These are phyloP conservation scores for Galeopterus variegatus DNA, from an alignment of 2,113 vertebrate genomes.

Conservation along the genomic window DNA sequence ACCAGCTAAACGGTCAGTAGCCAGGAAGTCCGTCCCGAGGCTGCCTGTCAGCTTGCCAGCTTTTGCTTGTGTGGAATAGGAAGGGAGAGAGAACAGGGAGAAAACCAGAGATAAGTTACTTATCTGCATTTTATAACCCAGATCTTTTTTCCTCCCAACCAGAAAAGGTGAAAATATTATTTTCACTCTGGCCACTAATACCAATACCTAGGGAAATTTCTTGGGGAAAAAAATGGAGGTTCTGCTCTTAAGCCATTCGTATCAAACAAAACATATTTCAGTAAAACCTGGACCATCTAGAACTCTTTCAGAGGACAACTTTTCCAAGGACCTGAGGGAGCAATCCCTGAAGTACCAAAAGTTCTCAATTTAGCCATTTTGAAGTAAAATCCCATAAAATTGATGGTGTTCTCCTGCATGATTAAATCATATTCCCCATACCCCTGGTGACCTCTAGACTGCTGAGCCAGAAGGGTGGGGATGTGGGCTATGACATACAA, in stretches of 20 bases:
- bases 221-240: not conserved
- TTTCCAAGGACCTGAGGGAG: not conserved
- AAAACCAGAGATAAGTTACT: not conserved
- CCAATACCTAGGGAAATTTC: not conserved
- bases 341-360: fast-evolving
- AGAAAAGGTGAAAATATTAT: not conserved
- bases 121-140: not conserved
- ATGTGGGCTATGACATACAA: fast-evolving
- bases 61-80: slow-evolving; percentile 88
- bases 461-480: no score
- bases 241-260: not conserved
- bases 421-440: not conserved
- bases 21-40: slow-evolving; percentile 99
- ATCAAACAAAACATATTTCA: not conserved
- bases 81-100: not conserved
- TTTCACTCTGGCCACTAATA: not conserved
- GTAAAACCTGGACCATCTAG: not conserved
- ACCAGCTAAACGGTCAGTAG: slow-evolving; percentile 99
- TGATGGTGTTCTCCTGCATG: no score
- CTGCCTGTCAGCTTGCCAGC: slow-evolving; percentile 99
- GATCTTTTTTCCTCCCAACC: not conserved
- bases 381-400: not conserved
- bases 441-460: not conserved
- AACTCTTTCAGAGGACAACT: not conserved
- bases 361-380: not conserved